Percentiles rank a stretch among this genome's conserved stretches.
Evolutionary conservation across 2,797 vertebrate genomes (phyloP).

Genomic region (Leucoraja ocellata): DNA sequence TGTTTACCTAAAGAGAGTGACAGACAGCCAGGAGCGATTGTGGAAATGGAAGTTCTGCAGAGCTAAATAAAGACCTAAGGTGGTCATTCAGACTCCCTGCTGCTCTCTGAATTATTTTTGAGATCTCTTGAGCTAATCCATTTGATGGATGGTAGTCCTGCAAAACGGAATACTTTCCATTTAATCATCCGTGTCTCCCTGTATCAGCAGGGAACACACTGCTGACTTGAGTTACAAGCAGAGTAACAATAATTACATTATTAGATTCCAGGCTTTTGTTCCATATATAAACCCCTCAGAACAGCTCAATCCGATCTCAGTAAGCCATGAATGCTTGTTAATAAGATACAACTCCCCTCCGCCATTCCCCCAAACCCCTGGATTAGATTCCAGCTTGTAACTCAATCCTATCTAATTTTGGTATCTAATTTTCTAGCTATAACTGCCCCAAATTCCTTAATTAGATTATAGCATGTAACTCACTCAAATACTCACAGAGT

Average conservation of each 20-base stretch:
- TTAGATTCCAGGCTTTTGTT: too few species aligned
- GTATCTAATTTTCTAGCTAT: too few species aligned
- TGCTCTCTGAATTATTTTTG: not conserved
- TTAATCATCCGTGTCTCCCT: not conserved
- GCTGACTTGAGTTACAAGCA: not conserved
- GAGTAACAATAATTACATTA: not conserved
- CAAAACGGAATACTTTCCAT: not conserved
- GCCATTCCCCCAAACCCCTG: too few species aligned
- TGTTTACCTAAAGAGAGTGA: too few species aligned
- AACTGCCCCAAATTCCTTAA: too few species aligned
- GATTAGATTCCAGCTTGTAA: too few species aligned
- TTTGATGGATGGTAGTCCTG: not conserved
- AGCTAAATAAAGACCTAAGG: not conserved
- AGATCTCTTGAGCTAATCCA: too few species aligned
- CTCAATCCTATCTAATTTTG: too few species aligned
- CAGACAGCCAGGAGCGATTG: not conserved
- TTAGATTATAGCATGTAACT: not conserved
- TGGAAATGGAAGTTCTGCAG: not conserved
- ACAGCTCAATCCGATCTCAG: too few species aligned
- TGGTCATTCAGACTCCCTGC: not conserved
- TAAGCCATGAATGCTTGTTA: too few species aligned
- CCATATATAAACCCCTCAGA: too few species aligned
- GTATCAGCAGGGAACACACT: not conserved
- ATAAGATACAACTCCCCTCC: too few species aligned
- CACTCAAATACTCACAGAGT: not conserved